Base-by-base conservation (phyloP, 1,140 invertebrate genomes). In the Zaprionus inermis region DNA sequence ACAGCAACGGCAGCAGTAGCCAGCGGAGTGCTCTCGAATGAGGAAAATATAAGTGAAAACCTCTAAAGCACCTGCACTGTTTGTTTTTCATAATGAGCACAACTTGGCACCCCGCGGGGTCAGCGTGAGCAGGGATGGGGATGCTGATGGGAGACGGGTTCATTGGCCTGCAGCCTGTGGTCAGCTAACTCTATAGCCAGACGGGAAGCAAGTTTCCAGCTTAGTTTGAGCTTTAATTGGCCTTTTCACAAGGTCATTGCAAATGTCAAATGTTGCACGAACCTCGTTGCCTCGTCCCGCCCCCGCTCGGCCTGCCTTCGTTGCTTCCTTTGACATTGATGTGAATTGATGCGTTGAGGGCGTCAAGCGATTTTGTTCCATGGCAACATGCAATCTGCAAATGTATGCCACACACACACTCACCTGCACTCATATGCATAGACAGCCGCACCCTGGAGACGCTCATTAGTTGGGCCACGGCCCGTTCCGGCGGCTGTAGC, bases 391-490 rank as follows among this genome's bases (percentile, higher is more conserved):
- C 70, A 70, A 80, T 68, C 52, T 78, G 52, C 63, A 68, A 79
- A 78, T 71, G 75, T 59, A 44, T 54, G 55, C 59, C 46, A 52
- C 67, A 41, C 14, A 58, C 38, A 44, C 16, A 28, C 22, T 46
- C 59, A 51, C 54, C 49, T 22, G 18, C 16, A 44, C 44, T 30
- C 20, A 41, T 18, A 34, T 60, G 18, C 32, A 64, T 54, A 38
- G 12, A 51, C 20, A 30, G 61, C n/a, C 32, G 46, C 70, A 75
- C 81, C 78, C 81, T 65, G 74, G 81, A 81, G 81, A 78, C 74
- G 66, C 81, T 84, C 81, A 84, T 84, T 85, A 84, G 81, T 80
- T 73, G 65, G 46, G 18, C 16, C 18, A 22, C 46, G 49, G 54
- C 61, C 38, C 52, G 34, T 54, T 51, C 36, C 16, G 18, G 36